Base-by-base conservation (phyloP, 2,113 vertebrate species). In the Paedocypris sp. region DNA sequence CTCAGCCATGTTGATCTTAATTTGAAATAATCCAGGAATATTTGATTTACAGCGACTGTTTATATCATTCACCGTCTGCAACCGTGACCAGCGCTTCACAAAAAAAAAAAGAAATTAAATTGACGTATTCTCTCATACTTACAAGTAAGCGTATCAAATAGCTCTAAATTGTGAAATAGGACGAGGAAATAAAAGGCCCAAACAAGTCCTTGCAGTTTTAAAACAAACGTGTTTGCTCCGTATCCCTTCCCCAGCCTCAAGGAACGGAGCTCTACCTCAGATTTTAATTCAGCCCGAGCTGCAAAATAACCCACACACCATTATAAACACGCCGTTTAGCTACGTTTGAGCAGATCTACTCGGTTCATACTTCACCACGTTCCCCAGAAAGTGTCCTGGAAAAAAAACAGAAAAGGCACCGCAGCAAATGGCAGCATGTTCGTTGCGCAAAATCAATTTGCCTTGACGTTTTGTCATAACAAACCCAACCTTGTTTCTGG, bases 401-500 rank as follows among this genome's bases (percentile, higher is more conserved):
- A 28, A 39, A 58, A 58, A 28, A n/a, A n/a, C n/a, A n/a, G n/a
- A n/a, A n/a, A n/a, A n/a, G n/a, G n/a, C n/a, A n/a, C n/a, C n/a
- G n/a, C n/a, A n/a, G n/a, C n/a, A n/a, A n/a, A 39, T 39, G 36
- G 52, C 60, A 57, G 60, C 64, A 67, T 60, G 64, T 60, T 56
- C 29, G 57, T 43, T 65, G 47, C 35, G 29, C 22, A 11, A 49
- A 62, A 70, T 66, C 58, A 62, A 46, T 77, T 82, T 75, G 77
- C 82, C 86, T 79, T 84, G 85, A 80, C 77, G 66, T 67, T 65
- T 77, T 70, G 74, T 86, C 76, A 53, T 62, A 69, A 84, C 82
- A 88, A 90, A 90, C 87, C 83, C 73, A 79, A 77, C 70, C 82
- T 88, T 90, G 89, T 91, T 85, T 83, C 73, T 80, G 70, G 46